Evolutionary conservation across 2,888 invertebrate genomes (phyloP).

Genomic region (Maniola hyperantus): DNA sequence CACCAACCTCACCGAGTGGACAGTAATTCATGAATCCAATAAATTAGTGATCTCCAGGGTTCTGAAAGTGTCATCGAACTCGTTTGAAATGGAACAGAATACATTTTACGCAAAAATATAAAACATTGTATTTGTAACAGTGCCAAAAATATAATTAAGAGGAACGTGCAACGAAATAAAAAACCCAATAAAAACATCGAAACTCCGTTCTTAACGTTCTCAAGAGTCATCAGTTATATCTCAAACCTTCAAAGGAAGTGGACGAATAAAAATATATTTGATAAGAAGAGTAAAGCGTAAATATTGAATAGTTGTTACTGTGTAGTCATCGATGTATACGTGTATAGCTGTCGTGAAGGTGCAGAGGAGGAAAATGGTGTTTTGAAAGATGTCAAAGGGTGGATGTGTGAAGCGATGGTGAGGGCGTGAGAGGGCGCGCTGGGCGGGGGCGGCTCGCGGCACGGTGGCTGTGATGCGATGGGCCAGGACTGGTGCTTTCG

Average conservation of each 20-base stretch:
- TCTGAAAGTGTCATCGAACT: constrained; percentile 27
- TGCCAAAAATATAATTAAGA: constrained; percentile 25
- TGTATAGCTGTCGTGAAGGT: not conserved
- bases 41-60: constrained; percentile 24
- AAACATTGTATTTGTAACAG: constrained; percentile 14
- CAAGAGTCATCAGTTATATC: constrained; percentile 4
- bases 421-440: constrained; percentile 62
- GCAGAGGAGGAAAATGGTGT: constrained; percentile 1
- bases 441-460: constrained; percentile 80
- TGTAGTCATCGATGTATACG: not conserved
- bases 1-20: constrained; percentile 18
- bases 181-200: constrained; percentile 27
- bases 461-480: constrained; percentile 84
- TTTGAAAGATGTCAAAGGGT: constrained; percentile 18
- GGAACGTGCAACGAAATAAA: constrained; percentile 23
- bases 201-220: constrained; percentile 1
- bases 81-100: constrained; percentile 21
- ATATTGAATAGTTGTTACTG: not conserved
- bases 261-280: not conserved
- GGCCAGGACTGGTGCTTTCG: constrained; percentile 90
- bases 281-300: not conserved
- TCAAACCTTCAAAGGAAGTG: not conserved
- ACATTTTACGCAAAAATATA: not conserved
- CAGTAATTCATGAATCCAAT: constrained; percentile 26
- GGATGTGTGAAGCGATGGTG: constrained; percentile 35